Evolutionary conservation across 2,888 invertebrate species (phyloP).

Genomic region (Acheta domesticus): DNA sequence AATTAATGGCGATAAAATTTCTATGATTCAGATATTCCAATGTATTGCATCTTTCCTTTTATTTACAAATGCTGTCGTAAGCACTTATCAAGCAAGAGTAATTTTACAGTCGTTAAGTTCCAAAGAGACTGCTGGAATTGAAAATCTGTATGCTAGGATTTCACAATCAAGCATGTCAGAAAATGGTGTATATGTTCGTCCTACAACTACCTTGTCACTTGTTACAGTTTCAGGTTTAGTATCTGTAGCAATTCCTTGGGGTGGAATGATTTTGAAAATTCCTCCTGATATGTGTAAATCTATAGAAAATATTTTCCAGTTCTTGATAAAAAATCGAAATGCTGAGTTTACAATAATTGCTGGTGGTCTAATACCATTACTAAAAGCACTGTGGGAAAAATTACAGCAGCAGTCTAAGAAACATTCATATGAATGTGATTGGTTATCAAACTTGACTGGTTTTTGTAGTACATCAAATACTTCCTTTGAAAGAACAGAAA

Average conservation of each 20-base stretch:
- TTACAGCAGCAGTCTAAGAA: no score
- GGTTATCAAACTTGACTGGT: no score
- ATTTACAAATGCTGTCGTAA: neutral
- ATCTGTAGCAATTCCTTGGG: no score
- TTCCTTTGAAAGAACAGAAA: no score
- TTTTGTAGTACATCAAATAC: no score
- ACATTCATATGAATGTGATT: no score
- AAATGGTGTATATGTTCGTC: neutral
- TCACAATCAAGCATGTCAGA: neutral
- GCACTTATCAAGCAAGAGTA: neutral
- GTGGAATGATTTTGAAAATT: neutral
- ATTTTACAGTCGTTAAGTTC: neutral
- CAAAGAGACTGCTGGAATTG: no score
- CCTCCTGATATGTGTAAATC: neutral
- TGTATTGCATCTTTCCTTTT: neutral
- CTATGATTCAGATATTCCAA: neutral
- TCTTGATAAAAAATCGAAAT: no score
- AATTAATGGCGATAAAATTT: neutral
- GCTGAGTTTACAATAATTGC: no score
- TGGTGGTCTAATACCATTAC: no score
- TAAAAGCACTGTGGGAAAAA: no score
- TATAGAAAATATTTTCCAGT: neutral
- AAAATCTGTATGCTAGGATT: neutral
- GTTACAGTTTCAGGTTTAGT: no score
- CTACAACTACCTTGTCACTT: neutral